These are phyloP conservation scores for Torymus texanus DNA, from an alignment of 2,888 invertebrate genomes.

Conservation along the genomic window DNA sequence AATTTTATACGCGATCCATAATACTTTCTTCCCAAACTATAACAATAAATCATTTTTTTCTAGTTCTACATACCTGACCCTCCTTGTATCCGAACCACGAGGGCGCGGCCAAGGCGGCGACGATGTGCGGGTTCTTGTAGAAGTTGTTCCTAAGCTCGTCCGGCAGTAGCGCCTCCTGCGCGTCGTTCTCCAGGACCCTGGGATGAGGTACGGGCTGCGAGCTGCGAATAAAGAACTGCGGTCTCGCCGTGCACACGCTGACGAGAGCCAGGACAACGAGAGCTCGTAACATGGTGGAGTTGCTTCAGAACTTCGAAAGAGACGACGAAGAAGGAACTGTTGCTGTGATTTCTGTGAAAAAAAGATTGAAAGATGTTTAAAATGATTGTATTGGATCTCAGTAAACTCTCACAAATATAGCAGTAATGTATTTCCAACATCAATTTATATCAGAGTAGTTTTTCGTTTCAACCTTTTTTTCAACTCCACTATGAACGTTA, in stretches of 20 bases:
- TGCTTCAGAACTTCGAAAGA: neutral
- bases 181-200: conserved; percentile 84
- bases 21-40: neutral
- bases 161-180: conserved; percentile 84
- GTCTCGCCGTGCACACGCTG: conserved; percentile 62
- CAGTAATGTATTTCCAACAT: no score
- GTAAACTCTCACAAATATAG: no score
- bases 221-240: conserved; percentile 62
- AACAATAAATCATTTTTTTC: neutral
- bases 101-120: conserved; percentile 84
- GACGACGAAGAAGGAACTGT: no score
- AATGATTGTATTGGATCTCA: no score
- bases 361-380: no score
- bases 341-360: no score
- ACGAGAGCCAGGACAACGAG: conserved; percentile 57
- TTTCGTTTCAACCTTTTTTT: no score
- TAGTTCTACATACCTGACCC: conserved; percentile 76
- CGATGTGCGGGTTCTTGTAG: conserved; percentile 86
- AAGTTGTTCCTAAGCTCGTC: conserved; percentile 83
- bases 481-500: no score
- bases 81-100: conserved; percentile 88
- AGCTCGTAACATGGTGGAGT: conserved; percentile 53
- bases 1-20: no score
- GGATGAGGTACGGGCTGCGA: conserved; percentile 78
- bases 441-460: no score